Conservation (phyloP, 2,113 vertebrate genomes). For the Apaloderma vittatum region DNA sequence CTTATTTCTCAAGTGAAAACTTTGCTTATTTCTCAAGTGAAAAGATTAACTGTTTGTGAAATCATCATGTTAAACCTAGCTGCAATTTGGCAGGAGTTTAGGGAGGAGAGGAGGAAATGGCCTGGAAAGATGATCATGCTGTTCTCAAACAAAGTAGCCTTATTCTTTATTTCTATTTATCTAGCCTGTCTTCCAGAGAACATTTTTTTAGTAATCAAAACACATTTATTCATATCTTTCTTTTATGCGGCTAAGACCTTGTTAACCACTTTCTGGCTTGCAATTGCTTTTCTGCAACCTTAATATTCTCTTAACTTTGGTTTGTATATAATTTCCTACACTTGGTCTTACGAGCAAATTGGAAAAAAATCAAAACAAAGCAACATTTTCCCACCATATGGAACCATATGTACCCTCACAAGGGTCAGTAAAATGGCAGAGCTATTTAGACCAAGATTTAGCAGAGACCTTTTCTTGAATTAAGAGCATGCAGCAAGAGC, state of each 20-base stretch:
- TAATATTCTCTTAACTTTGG: background rate
- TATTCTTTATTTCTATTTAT: constrained; percentile 33
- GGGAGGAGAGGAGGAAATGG: background rate
- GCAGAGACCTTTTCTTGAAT: background rate
- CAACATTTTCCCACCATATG: constrained; percentile 5
- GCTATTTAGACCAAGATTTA: background rate
- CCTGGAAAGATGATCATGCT: background rate
- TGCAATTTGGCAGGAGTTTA: constrained; percentile 20
- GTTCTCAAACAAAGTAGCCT: background rate
- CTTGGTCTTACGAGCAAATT: background rate
- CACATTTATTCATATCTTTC: constrained; percentile 8
- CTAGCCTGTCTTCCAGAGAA: background rate
- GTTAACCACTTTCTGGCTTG: background rate
- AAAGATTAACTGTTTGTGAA: constrained; percentile 23
- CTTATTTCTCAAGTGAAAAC: background rate
- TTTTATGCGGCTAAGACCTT: background rate
- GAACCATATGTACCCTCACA: background rate
- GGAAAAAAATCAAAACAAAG: background rate
- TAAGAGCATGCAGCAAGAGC: background rate
- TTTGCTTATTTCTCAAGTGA: constrained; percentile 12
- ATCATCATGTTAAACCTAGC: background rate
- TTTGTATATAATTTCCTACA: background rate
- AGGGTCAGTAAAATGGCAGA: background rate
- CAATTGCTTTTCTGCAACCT: background rate
- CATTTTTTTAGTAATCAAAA: background rate